A percentile compares a stretch with the other conserved stretches of the same genome.
These are phyloP conservation scores for Drosophila vallismaia DNA, from an alignment of 2,888 invertebrate species.

Conservation along the genomic window DNA sequence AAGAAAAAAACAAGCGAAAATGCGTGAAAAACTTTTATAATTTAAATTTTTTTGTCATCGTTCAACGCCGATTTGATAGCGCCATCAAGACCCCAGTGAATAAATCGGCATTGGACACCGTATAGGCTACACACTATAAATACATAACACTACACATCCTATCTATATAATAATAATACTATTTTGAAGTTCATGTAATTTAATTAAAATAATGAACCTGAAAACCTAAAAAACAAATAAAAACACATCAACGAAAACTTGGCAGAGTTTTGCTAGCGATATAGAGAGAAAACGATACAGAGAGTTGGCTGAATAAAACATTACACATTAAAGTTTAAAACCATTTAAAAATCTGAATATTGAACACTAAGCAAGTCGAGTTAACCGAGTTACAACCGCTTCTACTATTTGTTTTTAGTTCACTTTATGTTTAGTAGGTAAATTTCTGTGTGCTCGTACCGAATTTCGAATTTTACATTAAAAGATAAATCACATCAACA, in stretches of 20 bases:
- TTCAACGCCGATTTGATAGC: slow-evolving; percentile 11
- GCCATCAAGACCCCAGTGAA: slow-evolving; percentile 35
- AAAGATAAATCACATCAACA: slow-evolving; percentile 60
- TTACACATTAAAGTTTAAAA: background rate
- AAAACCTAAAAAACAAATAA: slow-evolving; percentile 60
- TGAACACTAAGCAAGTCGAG: slow-evolving; percentile 45
- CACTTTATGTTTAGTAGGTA: slow-evolving; percentile 78
- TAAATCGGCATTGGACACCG: slow-evolving; percentile 53
- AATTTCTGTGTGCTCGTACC: slow-evolving; percentile 78
- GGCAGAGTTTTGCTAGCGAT: slow-evolving; percentile 51
- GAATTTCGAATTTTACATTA: slow-evolving; percentile 69
- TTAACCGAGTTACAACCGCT: slow-evolving; percentile 72
- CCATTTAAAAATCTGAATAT: slow-evolving; percentile 1
- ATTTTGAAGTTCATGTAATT: slow-evolving; percentile 82
- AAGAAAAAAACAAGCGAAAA: slow-evolving; percentile 31
- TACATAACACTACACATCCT: slow-evolving; percentile 78
- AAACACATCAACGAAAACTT: slow-evolving; percentile 57
- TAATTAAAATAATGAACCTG: slow-evolving; percentile 82
- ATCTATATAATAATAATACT: slow-evolving; percentile 72
- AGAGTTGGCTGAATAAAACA: slow-evolving; percentile 49
- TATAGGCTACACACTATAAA: slow-evolving; percentile 77
- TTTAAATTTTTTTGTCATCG: slow-evolving; percentile 54
- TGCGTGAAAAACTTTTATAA: slow-evolving; percentile 62
- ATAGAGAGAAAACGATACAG: slow-evolving; percentile 20
- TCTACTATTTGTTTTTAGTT: slow-evolving; percentile 77